Base-by-base conservation (phyloP, 2,113 vertebrate genomes). In the Salvelinus sp. region DNA sequence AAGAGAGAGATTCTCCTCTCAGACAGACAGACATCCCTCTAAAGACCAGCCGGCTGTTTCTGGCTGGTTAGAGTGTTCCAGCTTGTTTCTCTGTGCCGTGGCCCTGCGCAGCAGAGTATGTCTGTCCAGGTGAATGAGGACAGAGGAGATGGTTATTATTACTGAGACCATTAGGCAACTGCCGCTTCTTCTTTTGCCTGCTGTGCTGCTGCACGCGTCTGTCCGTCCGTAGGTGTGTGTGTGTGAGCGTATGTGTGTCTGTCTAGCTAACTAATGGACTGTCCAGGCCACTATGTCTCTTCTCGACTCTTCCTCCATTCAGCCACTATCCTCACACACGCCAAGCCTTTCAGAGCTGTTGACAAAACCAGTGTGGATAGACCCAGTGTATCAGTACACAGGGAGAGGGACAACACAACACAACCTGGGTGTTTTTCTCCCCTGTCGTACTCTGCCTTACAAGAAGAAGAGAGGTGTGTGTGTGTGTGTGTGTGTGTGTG, bases 111-210 rank as follows among this genome's bases (percentile, higher is more conserved):
- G 82, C 81, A 87, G 80, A 87, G 80, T 79, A 83, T 95, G 96
- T 96, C 95, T 92, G 91, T 95, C 91, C 91, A 92, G 93, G 92
- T 96, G 94, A 92, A 95, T 84, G 50, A 89, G 94, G 82, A 73
- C 74, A 86, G 94, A 90, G 93, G 94, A 95, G 95, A 96, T 87
- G 95, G 95, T 96, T 97, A 98, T 98, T 97, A 98, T 95, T 95
- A 93, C 93, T 60, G 85, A 95, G 94, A 96, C 96, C 96, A 98
- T 98, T 97, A 99, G 94, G 95, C 88, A 83, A 54, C 50, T 16
- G 50, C 50, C 3, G 14, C 60, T 25, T 22, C 60, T 63, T 22
- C 60, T 63, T 63, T 25, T 23, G 60, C 60, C 33, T 33, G 33
- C 16, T n/a, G 18, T 6, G 18, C 60, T 62, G 18, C 60, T 54